Conservation (phyloP, 2,113 vertebrate species). For the Speoplatyrhinus poulsoni region DNA sequence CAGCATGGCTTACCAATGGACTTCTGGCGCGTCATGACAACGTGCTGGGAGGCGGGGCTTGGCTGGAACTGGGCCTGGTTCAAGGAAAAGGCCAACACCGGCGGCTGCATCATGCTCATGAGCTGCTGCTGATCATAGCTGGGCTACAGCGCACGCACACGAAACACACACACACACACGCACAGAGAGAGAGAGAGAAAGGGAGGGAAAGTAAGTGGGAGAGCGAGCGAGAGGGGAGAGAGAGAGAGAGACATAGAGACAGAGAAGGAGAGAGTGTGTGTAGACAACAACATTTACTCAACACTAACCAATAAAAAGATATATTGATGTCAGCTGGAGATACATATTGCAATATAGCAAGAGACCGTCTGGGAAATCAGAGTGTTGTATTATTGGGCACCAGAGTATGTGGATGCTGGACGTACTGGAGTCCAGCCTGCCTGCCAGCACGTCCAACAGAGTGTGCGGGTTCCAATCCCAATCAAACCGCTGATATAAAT, state of each 20-base stretch:
- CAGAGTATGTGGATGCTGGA: background rate
- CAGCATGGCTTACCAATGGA: conserved; percentile 81
- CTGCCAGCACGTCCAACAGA: no score
- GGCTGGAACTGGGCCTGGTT: conserved; percentile 86
- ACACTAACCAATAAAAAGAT: conserved; percentile 18
- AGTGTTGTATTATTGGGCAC: conserved; percentile 28
- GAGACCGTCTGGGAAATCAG: conserved; percentile 1
- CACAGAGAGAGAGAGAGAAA: conserved; percentile 7
- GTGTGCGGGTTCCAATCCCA: no score
- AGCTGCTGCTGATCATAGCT: conserved; percentile 84
- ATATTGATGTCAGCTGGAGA: conserved; percentile 6
- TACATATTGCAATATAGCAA: conserved; percentile 16
- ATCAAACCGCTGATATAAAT: no score
- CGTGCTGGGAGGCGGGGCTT: conserved; percentile 80
- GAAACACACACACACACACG: conserved; percentile 46
- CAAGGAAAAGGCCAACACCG: conserved; percentile 79
- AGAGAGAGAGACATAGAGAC: background rate
- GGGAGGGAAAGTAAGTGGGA: background rate
- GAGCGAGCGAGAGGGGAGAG: conserved; percentile 1
- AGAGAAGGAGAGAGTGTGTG: background rate
- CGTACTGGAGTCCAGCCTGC: no score
- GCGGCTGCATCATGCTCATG: conserved; percentile 63
- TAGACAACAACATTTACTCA: conserved; percentile 23
- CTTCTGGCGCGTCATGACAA: conserved; percentile 87
- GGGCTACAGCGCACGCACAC: conserved; percentile 62